Base-by-base conservation (phyloP, 2,797 vertebrate genomes). In the Rhabdomys pumilio region DNA sequence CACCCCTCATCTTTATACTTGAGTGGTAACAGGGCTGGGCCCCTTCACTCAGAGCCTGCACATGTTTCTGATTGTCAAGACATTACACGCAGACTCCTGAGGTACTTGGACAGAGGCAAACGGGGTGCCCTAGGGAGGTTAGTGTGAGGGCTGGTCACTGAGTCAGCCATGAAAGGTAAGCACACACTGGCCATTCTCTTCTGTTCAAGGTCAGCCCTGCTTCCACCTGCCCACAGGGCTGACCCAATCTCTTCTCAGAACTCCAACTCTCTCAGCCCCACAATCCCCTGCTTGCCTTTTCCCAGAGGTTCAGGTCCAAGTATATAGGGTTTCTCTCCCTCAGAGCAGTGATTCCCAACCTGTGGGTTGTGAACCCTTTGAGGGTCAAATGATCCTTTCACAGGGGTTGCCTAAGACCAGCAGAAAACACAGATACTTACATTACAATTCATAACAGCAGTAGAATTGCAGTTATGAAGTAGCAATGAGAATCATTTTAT, bases 161-260 rank as follows among this genome's bases (percentile, higher is more conserved):
- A 93, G 57, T 94, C 93, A 94, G 86, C 0, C 26, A 34, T 12
- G 10, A 31, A 47, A 19, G 26, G 76, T 65, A 65, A 90, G 47
- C 19, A 76, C 47, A 17, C 38, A 26, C 41, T 44, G 24, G 44
- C 63, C 72, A 31, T 90, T 59, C 61, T 69, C 41, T 80, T n/a
- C 15, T 12, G 50, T 53, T 77, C 47, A 38, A 53, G 91, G 38
- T 53, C 50, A 69, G 83, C 50, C 73, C 26, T 0, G 72, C 55
- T 85, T 26, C 44, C 53, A 61, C 67, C 63, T 53, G 63, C 6
- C 91, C 29, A 19, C 24, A 38, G 82, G 93, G 72, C 72, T 76
- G 83, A 50, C 57, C 53, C 67, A 57, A 26, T 81, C 82, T 57
- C 82, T 96, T 47, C 92, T 44, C 9, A 76, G 89, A 92, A 86